Evolutionary conservation across 1,140 invertebrate species (phyloP).

Genomic region (Proales similis): DNA sequence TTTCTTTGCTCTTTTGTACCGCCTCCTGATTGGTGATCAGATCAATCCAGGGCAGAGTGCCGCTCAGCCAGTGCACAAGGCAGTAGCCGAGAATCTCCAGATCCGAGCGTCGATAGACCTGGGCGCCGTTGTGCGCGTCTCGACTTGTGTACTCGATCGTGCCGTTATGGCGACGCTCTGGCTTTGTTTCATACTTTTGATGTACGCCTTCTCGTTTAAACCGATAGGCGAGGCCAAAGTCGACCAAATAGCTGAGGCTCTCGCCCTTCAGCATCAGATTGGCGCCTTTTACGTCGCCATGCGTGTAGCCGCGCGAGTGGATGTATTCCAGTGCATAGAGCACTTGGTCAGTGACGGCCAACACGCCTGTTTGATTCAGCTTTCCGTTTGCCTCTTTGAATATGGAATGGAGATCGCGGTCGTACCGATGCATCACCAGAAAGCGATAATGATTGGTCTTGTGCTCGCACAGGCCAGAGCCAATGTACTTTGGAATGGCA

Average conservation of each 20-base stretch:
- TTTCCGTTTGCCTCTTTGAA: background rate
- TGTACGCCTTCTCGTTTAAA: conserved; percentile 10
- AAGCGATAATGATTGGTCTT: conserved; percentile 28
- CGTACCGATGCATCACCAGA: conserved; percentile 37
- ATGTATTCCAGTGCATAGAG: conserved; percentile 30
- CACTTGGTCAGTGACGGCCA: conserved; percentile 15
- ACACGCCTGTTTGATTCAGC: conserved; percentile 24
- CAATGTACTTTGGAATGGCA: conserved; percentile 17
- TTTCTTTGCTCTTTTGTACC: conserved; percentile 27
- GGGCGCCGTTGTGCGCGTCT: conserved; percentile 37
- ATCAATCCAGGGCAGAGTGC: conserved; percentile 30
- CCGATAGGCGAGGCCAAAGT: conserved; percentile 27
- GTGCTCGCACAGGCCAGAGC: conserved; percentile 8
- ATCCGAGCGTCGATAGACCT: conserved; percentile 30
- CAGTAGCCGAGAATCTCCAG: conserved; percentile 35
- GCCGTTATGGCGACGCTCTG: conserved; percentile 30
- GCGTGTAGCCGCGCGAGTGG: conserved; percentile 29
- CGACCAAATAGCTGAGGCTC: conserved; percentile 11
- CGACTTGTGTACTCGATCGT: conserved; percentile 34
- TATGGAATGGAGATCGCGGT: conserved; percentile 23
- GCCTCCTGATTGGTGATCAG: conserved; percentile 20
- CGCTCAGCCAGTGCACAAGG: conserved; percentile 30
- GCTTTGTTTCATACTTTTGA: conserved; percentile 34
- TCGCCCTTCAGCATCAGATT: conserved; percentile 35
- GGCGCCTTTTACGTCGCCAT: conserved; percentile 37